A percentile compares a stretch with the other conserved stretches of the same genome.
These are phyloP conservation scores for Baronia brevicornis DNA, from an alignment of 2,888 invertebrate genomes.

Conservation along the genomic window DNA sequence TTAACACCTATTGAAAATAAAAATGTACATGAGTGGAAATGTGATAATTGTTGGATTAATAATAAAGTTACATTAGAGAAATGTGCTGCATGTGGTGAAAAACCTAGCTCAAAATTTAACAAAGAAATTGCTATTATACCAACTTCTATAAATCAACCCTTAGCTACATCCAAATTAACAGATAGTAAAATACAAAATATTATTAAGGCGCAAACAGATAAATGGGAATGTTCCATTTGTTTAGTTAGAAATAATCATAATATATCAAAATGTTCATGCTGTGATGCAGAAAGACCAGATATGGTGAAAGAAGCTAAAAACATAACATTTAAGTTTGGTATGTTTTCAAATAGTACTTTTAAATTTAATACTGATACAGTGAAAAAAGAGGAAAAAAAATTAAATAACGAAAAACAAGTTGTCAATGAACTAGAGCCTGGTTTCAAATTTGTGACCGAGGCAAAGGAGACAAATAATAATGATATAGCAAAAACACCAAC, in stretches of 20 bases:
- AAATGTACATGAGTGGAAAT: constrained; percentile 31
- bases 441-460: constrained; percentile 24
- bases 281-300: constrained; percentile 37
- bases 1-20: constrained; percentile 7
- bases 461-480: constrained; percentile 54
- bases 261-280: constrained; percentile 44
- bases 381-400: constrained; percentile 25
- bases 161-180: constrained; percentile 13
- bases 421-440: constrained; percentile 19
- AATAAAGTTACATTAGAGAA: constrained; percentile 36
- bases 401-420: constrained; percentile 22
- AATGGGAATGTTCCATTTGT: constrained; percentile 55
- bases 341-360: constrained; percentile 31
- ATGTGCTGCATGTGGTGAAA: constrained; percentile 44
- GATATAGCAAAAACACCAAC: constrained; percentile 36
- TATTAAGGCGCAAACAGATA: constrained; percentile 33
- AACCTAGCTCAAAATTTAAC: constrained; percentile 23
- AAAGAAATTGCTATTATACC: constrained; percentile 4
- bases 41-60: constrained; percentile 42
- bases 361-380: constrained; percentile 55
- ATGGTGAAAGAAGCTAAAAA: constrained; percentile 22
- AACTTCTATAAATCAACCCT: constrained; percentile 8
- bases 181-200: constrained; percentile 30
- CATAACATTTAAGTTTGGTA: constrained; percentile 41
- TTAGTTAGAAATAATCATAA: constrained; percentile 45